Conservation (phyloP, 2,113 vertebrate species). For the Eptatretus burgeri region DNA sequence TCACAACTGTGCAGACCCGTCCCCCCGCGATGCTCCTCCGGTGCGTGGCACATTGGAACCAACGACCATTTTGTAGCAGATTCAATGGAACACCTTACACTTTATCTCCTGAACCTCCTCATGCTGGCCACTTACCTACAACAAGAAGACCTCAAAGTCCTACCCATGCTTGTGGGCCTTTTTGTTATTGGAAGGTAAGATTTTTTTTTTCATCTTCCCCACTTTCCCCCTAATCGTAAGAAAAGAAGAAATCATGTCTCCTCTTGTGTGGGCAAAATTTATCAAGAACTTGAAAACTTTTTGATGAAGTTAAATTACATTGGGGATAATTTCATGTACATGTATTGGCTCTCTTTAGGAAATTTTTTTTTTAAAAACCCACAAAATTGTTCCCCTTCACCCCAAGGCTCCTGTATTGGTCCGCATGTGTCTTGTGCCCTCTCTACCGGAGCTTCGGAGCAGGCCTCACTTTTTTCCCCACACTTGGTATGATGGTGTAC, state of each 20-base stretch:
- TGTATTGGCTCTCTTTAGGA: not conserved
- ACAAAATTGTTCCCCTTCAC: not conserved
- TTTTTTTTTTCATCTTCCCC: not conserved
- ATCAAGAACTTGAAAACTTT: not conserved
- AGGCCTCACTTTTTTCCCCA: conserved; percentile 23
- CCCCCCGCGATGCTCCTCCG: too few species aligned
- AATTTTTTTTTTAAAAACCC: not conserved
- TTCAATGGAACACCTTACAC: conserved; percentile 18
- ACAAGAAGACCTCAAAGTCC: conserved; percentile 19
- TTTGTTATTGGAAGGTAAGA: conserved; percentile 22
- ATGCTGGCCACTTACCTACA: conserved; percentile 19
- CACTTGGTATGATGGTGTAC: conserved; percentile 19
- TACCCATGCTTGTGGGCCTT: conserved; percentile 19
- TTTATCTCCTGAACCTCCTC: conserved; percentile 22
- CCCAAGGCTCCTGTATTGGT: not conserved
- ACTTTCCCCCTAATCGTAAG: not conserved
- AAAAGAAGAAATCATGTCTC: not conserved
- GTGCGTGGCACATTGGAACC: too few species aligned
- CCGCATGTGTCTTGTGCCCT: not conserved
- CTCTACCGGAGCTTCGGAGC: conserved; percentile 25
- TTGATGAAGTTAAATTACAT: not conserved
- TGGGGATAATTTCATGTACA: not conserved
- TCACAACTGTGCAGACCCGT: too few species aligned
- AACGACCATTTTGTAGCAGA: conserved; percentile 11
- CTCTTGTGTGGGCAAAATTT: not conserved